Evolutionary conservation across 2,888 invertebrate genomes (phyloP), one percentile per base, ranked within the genome.

Genomic region (Drosophila paracracens): DNA sequence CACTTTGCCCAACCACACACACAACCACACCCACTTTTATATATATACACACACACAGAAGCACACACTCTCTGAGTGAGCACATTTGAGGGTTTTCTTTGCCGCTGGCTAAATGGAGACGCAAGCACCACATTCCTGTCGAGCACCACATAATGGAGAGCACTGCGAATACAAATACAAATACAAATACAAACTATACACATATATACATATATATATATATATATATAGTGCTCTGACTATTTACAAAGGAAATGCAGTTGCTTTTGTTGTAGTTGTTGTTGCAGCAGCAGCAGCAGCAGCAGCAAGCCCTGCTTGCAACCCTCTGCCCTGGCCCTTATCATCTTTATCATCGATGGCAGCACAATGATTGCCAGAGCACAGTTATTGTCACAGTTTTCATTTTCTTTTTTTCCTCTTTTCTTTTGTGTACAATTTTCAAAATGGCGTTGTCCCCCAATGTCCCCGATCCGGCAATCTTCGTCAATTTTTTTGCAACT

Each of bases 231-330:
- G 82, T 82, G 82, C 83, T 85, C 67, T 25, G 74, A 85, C 70
- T 85, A 88, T 91, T 89, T 88, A 85, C 91, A 91, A 91, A 88
- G 71, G 83, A 74, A 91, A 71, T 88, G 86, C 90, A 86, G 68
- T 76, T 79, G 81, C 82, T 88, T 76, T 25, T 25, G 25, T 25
- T 25, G 25, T 75, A 82, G 10, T 33, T 33, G 33, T 33, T 88
- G 73, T 74, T 83, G 27, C 16, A 29, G 56, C 27, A 51, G 13
- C 40, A 50, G 18, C 51, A 52, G 35, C 51, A 33, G 31, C 16
- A 7, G 31, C 10, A 31, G 31, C 33, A 48, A 11, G 11, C 54
- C 54, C 29, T n/a, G 27, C 21, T 51, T 25, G 10, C 56, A 18
- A 7, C 29, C 40, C 16, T 16, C 13, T 11, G 35, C 33, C n/a